phyloP scores from a whole-genome alignment of 2,113 vertebrate genomes.

The Entomyzon cyanotis region DNA sequence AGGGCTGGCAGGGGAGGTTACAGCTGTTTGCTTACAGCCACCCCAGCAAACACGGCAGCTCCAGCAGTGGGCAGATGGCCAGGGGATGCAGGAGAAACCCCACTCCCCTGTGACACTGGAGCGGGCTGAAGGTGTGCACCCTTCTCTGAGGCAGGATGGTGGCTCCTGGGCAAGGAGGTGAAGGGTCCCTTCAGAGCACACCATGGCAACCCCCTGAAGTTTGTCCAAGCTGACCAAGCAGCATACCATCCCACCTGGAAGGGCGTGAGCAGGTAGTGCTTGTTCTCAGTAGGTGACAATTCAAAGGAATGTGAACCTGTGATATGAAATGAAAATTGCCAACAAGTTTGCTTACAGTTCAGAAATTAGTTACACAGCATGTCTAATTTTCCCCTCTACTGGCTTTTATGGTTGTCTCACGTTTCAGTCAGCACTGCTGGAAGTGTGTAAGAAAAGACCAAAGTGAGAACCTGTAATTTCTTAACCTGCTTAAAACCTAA shows the following conservation, averaged over 20 bases:
- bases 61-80: fast-evolving
- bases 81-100: not conserved
- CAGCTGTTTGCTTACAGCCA: constrained; percentile 23
- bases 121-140: not conserved
- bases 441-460: constrained; percentile 10
- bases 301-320: not conserved
- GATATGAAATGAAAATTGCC: not conserved
- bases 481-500: not conserved
- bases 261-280: not conserved
- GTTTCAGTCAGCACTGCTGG: not conserved
- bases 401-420: constrained; percentile 7
- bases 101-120: not conserved
- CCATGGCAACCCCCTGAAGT: not conserved
- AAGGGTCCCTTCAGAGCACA: not conserved
- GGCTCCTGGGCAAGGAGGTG: not conserved
- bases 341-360: constrained; percentile 22
- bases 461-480: not conserved
- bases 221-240: not conserved
- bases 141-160: not conserved
- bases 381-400: constrained; percentile 31
- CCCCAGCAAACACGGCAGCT: not conserved
- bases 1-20: not conserved
- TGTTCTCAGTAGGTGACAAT: not conserved
- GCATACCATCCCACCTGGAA: not conserved
- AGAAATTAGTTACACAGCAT: constrained; percentile 42